Percentiles rank a stretch among this genome's conserved stretches.
Evolutionary conservation across 1,140 invertebrate species (phyloP).

Genomic region (Drosophila melanogaster): DNA sequence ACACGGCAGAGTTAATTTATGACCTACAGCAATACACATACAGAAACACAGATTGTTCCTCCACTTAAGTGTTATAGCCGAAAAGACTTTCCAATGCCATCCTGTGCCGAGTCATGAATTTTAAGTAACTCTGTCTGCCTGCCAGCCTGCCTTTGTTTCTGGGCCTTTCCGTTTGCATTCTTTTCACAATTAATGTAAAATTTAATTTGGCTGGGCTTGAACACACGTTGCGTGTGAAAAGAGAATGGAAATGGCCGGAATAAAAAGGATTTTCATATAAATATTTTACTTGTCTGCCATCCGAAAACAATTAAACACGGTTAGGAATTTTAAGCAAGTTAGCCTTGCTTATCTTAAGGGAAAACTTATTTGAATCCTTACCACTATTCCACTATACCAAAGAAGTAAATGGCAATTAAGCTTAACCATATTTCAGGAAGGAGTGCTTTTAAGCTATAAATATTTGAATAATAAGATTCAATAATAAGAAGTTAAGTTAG

Average conservation of each 20-base stretch:
- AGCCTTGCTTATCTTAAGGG: too few species aligned
- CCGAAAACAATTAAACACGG: slow-evolving; percentile 12
- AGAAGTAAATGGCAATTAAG: neutral
- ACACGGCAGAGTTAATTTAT: slow-evolving; percentile 71
- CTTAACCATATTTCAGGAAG: neutral
- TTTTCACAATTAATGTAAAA: slow-evolving; percentile 59
- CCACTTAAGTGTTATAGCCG: slow-evolving; percentile 62
- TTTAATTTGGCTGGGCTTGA: slow-evolving; percentile 55
- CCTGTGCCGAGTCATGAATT: slow-evolving; percentile 69
- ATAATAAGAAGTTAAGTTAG: too few species aligned
- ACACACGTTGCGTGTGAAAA: slow-evolving; percentile 51
- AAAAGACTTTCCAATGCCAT: slow-evolving; percentile 52
- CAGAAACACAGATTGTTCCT: slow-evolving; percentile 51
- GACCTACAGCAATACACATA: slow-evolving; percentile 53
- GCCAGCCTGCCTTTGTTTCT: slow-evolving; percentile 8
- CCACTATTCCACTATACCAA: too few species aligned
- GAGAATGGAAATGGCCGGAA: slow-evolving; percentile 29
- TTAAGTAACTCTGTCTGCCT: slow-evolving; percentile 68
- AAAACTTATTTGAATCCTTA: too few species aligned
- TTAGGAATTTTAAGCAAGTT: slow-evolving; percentile 1
- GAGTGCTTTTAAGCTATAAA: too few species aligned
- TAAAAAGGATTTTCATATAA: slow-evolving; percentile 43
- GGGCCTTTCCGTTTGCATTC: slow-evolving; percentile 34
- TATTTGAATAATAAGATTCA: too few species aligned
- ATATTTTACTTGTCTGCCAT: slow-evolving; percentile 33